Conservation (phyloP, 2,797 vertebrate species). For the Petrocephalus schoutedeni region DNA sequence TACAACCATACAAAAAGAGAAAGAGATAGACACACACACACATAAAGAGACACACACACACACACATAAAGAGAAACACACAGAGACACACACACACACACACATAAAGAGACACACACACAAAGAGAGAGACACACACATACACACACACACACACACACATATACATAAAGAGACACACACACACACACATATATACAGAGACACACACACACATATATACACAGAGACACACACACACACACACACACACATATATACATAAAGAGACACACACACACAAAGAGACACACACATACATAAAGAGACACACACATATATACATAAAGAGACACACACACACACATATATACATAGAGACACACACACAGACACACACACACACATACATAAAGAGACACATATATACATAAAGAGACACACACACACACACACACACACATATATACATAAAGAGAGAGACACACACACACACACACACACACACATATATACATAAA, state of each 20-base stretch:
- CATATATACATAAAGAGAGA: too few species aligned
- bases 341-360: not conserved
- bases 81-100: not conserved
- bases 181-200: too few species aligned
- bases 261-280: not conserved
- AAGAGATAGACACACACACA: not conserved
- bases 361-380: not conserved
- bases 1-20: not conserved
- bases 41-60: not conserved
- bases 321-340: too few species aligned
- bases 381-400: not conserved
- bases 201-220: too few species aligned
- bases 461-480: not conserved
- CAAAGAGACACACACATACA: not conserved
- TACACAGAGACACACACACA: too few species aligned
- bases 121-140: too few species aligned
- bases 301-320: not conserved
- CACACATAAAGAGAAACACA: not conserved
- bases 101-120: too few species aligned
- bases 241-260: not conserved
- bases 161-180: too few species aligned
- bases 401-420: not conserved
- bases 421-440: not conserved
- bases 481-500: too few species aligned
- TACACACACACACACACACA: too few species aligned